Conservation (phyloP, 2,797 vertebrate species). For the Coregonus suidteri region DNA sequence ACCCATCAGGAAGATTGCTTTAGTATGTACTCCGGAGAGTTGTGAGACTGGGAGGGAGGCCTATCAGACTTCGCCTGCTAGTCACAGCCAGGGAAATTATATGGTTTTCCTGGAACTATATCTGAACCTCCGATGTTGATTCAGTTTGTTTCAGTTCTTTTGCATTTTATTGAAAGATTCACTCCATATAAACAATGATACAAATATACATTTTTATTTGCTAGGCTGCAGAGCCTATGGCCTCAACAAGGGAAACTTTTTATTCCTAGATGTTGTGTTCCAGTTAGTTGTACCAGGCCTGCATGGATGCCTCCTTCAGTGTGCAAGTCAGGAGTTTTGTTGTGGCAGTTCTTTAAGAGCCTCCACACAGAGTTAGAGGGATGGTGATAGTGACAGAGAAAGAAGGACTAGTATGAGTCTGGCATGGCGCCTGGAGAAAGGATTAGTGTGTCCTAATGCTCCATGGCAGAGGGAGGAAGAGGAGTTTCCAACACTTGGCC, state of each 20-base stretch:
- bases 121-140: background rate
- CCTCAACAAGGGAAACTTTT: background rate
- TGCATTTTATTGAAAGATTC: background rate
- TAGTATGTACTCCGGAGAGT: background rate
- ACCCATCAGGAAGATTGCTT: background rate
- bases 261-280: background rate
- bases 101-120: constrained; percentile 12
- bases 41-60: background rate
- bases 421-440: constrained; percentile 35
- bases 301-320: too few relatives aligned
- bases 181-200: too few relatives aligned
- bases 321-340: background rate
- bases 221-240: background rate
- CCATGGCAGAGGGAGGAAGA: constrained; percentile 21
- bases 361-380: background rate
- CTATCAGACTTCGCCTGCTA: background rate
- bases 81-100: background rate
- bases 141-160: background rate
- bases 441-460: constrained; percentile 33
- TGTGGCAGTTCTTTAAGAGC: background rate
- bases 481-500: constrained; percentile 9
- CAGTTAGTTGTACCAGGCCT: background rate
- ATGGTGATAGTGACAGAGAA: background rate
- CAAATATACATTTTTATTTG: too few relatives aligned
- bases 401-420: constrained; percentile 8